A percentile compares a stretch with the other conserved stretches of the same genome.
Conservation (phyloP, 2,888 invertebrate genomes). For the Blomia tropicalis region DNA sequence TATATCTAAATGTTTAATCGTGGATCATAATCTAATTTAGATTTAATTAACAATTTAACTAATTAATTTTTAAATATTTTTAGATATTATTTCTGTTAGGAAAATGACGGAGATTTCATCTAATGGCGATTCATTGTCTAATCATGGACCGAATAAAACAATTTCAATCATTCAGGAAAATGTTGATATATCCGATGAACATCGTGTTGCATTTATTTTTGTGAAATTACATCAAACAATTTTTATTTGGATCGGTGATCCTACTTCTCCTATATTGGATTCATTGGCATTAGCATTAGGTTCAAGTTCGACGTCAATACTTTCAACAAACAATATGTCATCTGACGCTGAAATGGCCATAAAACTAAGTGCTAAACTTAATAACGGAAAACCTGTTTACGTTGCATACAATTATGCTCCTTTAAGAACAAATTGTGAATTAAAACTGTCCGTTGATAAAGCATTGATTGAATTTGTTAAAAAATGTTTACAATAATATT, state of each 20-base stretch:
- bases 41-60: too few relatives aligned
- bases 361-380: conserved; percentile 18
- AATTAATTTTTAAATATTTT: too few relatives aligned
- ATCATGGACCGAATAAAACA: too few relatives aligned
- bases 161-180: too few relatives aligned
- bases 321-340: background rate
- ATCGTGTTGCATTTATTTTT: too few relatives aligned
- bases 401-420: conserved; percentile 22
- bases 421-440: background rate
- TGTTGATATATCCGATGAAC: too few relatives aligned
- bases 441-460: background rate
- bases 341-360: conserved; percentile 11
- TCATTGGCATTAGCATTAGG: conserved; percentile 19
- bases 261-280: background rate
- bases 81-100: too few relatives aligned
- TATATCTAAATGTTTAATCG: too few relatives aligned
- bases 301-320: conserved; percentile 14
- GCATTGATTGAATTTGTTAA: background rate
- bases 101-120: too few relatives aligned
- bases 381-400: conserved; percentile 22
- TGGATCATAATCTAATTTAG: too few relatives aligned
- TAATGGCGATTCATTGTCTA: too few relatives aligned
- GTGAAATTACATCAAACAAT: conserved; percentile 11
- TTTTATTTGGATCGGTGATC: conserved; percentile 24
- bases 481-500: background rate